A percentile compares a stretch with the other conserved stretches of the same genome.
Evolutionary conservation across 2,797 vertebrate genomes (phyloP).

Genomic region (Echiichthys vipera): DNA sequence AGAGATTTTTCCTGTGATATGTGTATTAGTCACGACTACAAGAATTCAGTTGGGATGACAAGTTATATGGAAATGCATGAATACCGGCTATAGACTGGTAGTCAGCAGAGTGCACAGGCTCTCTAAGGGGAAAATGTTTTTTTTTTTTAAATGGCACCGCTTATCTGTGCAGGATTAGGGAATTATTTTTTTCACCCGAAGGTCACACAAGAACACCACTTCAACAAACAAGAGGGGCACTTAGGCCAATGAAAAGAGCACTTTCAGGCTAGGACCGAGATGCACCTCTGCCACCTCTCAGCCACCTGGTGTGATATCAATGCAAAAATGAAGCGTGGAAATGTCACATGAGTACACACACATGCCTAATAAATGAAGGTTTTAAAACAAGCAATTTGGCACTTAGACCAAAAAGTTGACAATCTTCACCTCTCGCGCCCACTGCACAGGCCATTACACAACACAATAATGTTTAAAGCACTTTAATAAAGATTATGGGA

Average conservation of each 20-base stretch:
- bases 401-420: slow-evolving; percentile 1
- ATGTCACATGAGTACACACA: slow-evolving; percentile 5
- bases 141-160: background rate
- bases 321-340: background rate
- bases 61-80: slow-evolving; percentile 14
- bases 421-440: background rate
- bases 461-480: slow-evolving; percentile 6
- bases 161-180: slow-evolving; percentile 3
- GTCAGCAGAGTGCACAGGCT: background rate
- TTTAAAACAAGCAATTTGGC: slow-evolving; percentile 19
- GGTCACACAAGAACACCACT: slow-evolving; percentile 25
- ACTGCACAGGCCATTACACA: background rate
- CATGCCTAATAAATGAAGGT: background rate
- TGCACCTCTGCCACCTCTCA: slow-evolving; percentile 9
- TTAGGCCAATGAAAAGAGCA: slow-evolving; percentile 4
- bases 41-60: slow-evolving; percentile 26
- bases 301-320: slow-evolving; percentile 20
- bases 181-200: slow-evolving; percentile 6
- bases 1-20: slow-evolving; percentile 42
- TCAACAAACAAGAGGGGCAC: slow-evolving; percentile 5
- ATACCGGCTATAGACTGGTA: background rate
- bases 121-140: background rate
- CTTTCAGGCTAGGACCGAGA: slow-evolving; percentile 8
- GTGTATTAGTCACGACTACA: slow-evolving; percentile 31
- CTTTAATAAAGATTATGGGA: background rate